A percentile compares a stretch with the other conserved stretches of the same genome.
These are phyloP conservation scores for Stratiomys singularior DNA, from an alignment of 2,888 invertebrate genomes.

Conservation along the genomic window DNA sequence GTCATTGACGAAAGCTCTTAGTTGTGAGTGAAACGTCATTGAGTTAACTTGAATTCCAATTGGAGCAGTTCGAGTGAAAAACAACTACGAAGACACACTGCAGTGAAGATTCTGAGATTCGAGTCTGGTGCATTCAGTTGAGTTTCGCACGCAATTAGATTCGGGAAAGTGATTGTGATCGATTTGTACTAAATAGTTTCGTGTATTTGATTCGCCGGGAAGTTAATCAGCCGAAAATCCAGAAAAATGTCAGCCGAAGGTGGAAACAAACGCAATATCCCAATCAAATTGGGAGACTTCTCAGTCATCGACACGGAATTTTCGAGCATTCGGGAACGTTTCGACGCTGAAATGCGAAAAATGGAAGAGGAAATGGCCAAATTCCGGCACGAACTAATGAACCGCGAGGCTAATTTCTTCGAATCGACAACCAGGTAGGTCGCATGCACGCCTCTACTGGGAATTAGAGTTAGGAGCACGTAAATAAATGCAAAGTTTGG, in stretches of 20 bases:
- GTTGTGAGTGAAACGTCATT: slow-evolving; percentile 45
- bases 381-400: slow-evolving; percentile 92
- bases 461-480: not conserved
- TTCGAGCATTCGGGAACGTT: slow-evolving; percentile 93
- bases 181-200: not conserved
- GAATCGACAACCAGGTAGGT: slow-evolving; percentile 85
- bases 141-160: not conserved
- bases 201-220: slow-evolving; percentile 4
- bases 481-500: not conserved
- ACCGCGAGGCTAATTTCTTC: slow-evolving; percentile 92
- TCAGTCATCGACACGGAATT: slow-evolving; percentile 97
- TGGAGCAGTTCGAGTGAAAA: not conserved
- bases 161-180: slow-evolving; percentile 12
- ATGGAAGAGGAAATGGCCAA: slow-evolving; percentile 99
- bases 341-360: slow-evolving; percentile 96
- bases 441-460: slow-evolving; percentile 1
- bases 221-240: slow-evolving; percentile 30
- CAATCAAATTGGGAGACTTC: slow-evolving; percentile 93
- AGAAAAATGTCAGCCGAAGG: slow-evolving; percentile 78
- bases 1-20: slow-evolving; percentile 37
- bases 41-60: not conserved
- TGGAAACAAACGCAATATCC: slow-evolving; percentile 87
- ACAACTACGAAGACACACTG: not conserved
- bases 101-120: not conserved
- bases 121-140: slow-evolving; percentile 24